A percentile compares a stretch with the other conserved stretches of the same genome.
phyloP scores from a whole-genome alignment of 2,113 vertebrate species.

The Lynx canadensis region DNA sequence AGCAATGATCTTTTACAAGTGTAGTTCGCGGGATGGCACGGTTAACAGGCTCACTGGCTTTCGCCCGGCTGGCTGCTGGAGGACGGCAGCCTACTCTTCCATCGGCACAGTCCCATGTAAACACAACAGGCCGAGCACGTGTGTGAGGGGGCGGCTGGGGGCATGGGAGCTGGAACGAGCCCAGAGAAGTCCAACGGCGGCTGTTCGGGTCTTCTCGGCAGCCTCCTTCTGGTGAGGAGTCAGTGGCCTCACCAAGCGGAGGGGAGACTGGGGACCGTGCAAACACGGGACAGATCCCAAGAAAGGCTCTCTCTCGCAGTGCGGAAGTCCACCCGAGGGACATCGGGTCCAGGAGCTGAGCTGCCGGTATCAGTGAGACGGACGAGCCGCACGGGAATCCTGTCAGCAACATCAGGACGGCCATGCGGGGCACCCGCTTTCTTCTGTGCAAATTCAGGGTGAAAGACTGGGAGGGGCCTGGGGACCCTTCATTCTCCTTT shows the following conservation, averaged over 20 bases:
- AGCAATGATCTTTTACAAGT: conserved; percentile 83
- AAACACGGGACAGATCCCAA: not conserved
- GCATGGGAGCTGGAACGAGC: not conserved
- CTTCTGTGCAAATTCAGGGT: conserved; percentile 82
- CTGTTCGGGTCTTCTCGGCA: conserved; percentile 35
- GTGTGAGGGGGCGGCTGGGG: not conserved
- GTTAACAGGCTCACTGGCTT: conserved; percentile 74
- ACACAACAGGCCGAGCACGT: conserved; percentile 62
- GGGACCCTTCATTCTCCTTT: conserved; percentile 45
- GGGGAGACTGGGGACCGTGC: not conserved
- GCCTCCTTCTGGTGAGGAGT: not conserved
- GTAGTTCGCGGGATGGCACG: conserved; percentile 82
- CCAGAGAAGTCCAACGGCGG: conserved; percentile 63
- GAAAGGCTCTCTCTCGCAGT: conserved; percentile 30
- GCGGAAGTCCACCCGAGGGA: conserved; percentile 30
- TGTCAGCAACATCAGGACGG: conserved; percentile 54
- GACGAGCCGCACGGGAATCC: not conserved
- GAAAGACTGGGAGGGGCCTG: conserved; percentile 24
- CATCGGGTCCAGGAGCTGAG: not conserved
- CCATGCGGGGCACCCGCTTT: conserved; percentile 72
- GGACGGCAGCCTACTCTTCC: conserved; percentile 71
- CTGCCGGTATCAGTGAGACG: not conserved
- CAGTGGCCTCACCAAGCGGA: not conserved
- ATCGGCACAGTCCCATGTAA: conserved; percentile 79
- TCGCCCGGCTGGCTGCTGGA: conserved; percentile 21